phyloP scores from a whole-genome alignment of 2,888 invertebrate species.

The Esperia sulphurella region DNA sequence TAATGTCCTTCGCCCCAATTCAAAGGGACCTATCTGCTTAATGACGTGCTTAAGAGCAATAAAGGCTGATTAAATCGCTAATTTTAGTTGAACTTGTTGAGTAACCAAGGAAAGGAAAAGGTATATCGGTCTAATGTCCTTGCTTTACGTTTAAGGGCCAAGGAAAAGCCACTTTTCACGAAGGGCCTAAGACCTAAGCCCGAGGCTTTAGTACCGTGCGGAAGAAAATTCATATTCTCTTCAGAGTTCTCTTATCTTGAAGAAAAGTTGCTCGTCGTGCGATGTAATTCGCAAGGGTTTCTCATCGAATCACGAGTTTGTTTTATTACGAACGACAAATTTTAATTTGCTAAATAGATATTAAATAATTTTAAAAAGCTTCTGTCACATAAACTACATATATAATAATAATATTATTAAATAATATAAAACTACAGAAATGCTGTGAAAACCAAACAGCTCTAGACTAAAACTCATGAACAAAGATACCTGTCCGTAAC shows the following conservation, averaged over 20 bases:
- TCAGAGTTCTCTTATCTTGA: not conserved
- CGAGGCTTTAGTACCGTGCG: not conserved
- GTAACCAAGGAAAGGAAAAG: not conserved
- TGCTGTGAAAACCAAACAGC: no score
- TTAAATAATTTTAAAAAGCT: no score
- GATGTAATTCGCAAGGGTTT: no score
- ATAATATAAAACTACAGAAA: no score
- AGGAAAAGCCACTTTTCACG: not conserved
- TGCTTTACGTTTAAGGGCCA: not conserved
- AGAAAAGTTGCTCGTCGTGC: no score
- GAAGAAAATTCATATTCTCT: not conserved
- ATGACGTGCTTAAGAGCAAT: conserved; percentile 17
- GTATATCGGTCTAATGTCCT: not conserved
- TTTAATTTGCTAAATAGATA: no score
- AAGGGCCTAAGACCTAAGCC: not conserved
- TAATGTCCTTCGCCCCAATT: conserved; percentile 30
- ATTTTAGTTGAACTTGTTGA: conserved; percentile 7
- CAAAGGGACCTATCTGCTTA: conserved; percentile 31
- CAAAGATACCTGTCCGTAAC: not conserved
- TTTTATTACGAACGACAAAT: no score
- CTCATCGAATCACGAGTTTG: no score
- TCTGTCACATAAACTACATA: no score
- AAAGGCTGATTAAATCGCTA: conserved; percentile 16
- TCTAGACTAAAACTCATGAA: not conserved
- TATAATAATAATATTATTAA: no score